Conservation (phyloP, 2,797 vertebrate species). For the Protonibea diacanthus region DNA sequence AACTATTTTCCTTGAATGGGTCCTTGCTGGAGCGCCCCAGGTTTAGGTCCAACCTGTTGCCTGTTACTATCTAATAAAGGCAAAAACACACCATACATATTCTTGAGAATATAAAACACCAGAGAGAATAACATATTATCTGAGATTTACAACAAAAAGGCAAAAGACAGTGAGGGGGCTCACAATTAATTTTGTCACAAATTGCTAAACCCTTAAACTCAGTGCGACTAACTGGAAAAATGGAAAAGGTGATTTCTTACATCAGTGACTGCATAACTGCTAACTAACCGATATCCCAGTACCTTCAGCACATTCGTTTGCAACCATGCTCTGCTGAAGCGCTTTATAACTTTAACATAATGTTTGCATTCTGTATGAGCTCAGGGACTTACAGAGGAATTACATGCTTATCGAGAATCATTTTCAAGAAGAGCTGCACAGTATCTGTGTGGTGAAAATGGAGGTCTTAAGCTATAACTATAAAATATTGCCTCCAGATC, state of each 20-base stretch:
- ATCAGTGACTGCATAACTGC: conserved; percentile 1
- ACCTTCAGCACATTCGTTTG: conserved; percentile 5
- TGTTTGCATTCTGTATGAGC: conserved; percentile 46
- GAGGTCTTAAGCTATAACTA: conserved; percentile 14
- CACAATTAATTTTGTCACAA: neutral
- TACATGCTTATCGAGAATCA: conserved; percentile 44
- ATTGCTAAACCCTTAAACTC: neutral
- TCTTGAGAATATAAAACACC: neutral
- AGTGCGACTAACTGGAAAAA: neutral
- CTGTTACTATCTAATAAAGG: too few species aligned
- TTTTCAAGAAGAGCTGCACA: conserved; percentile 33
- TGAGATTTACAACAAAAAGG: neutral
- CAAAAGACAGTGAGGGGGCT: neutral
- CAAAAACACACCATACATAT: too few species aligned
- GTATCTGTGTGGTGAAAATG: conserved; percentile 28
- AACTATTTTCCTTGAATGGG: too few species aligned
- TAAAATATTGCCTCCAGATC: conserved; percentile 27
- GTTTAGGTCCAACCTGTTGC: too few species aligned
- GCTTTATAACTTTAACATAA: neutral
- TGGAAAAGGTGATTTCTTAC: conserved; percentile 11
- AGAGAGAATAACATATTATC: conserved; percentile 8
- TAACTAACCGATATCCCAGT: neutral
- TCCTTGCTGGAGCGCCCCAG: too few species aligned
- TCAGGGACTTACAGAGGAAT: conserved; percentile 40
- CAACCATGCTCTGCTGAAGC: conserved; percentile 3